Base-by-base conservation (phyloP, 2,888 invertebrate genomes). In the Cremastinae sp. region DNA sequence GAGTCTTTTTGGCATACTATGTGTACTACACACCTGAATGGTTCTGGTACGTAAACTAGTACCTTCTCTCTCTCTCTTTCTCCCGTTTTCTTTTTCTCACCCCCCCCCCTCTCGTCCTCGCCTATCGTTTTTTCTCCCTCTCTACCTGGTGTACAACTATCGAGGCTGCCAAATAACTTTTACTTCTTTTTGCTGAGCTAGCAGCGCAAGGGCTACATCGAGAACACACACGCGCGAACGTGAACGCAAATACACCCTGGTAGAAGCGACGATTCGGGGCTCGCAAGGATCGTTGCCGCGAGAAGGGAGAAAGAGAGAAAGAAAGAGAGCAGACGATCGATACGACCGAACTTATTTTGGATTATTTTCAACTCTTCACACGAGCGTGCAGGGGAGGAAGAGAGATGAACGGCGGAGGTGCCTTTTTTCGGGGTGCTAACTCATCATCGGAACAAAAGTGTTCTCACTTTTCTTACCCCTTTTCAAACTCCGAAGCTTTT, bases 291-390 rank as follows among this genome's bases (percentile, higher is more conserved):
- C 59, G 75, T 72, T 61, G 68, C 43, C 68, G 73, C 76, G 74
- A 56, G 55, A 51, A 28, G 65, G 28, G 43, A 55, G 28, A 41
- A 28, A 28, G 37, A n/a, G 41, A 64, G 41, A 55, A 51, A 65
- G 69, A 64, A 43, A 45, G 64, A 53, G 55, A 45, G 43, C 75
- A 37, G 55, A 71, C 81, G 84, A 86, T 86, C 86, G 85, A 86
- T 86, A 83, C 75, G 61, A 77, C 73, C 79, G 58, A 83, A 85
- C 83, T 86, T 86, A 84, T 85, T 86, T 86, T 84, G 82, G 83
- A 84, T 85, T 85, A 84, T 86, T 86, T 86, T 85, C 82, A 80
- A 64, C 80, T 77, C 74, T 53, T 12, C 61, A 18, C 43, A 28
- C 28, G 43, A 20, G 41, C n/a, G 64, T 37, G 18, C 1, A 12